Evolutionary conservation across 1,140 invertebrate genomes (phyloP).

Genomic region (Ostrea edulis): DNA sequence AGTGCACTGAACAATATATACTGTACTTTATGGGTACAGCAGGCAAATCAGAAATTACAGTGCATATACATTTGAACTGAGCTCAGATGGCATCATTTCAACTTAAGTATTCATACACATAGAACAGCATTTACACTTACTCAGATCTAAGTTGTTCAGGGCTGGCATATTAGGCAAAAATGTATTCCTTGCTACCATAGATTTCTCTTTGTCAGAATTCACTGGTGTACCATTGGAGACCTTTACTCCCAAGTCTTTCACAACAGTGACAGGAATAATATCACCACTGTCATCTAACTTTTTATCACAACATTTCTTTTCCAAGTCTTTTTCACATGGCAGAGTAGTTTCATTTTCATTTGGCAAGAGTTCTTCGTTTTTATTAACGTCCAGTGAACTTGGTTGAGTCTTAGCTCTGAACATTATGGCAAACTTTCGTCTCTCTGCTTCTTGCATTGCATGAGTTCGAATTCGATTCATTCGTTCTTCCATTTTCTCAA

Average conservation of each 20-base stretch:
- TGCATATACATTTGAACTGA: not conserved
- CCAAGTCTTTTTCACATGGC: slow-evolving; percentile 42
- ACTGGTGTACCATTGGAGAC: not conserved
- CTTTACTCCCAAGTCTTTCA: slow-evolving; percentile 41
- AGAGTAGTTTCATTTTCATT: slow-evolving; percentile 58
- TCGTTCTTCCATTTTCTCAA: slow-evolving; percentile 69
- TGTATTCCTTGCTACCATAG: slow-evolving; percentile 23
- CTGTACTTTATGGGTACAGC: not conserved
- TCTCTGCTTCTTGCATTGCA: slow-evolving; percentile 70
- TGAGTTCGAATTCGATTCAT: slow-evolving; percentile 66
- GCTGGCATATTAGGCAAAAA: slow-evolving; percentile 48
- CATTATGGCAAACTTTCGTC: slow-evolving; percentile 68
- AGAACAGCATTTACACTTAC: slow-evolving; percentile 45
- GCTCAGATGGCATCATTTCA: not conserved
- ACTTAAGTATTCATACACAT: not conserved
- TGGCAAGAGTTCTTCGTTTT: slow-evolving; percentile 60
- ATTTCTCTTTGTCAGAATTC: slow-evolving; percentile 27
- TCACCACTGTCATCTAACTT: slow-evolving; percentile 65
- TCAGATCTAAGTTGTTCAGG: slow-evolving; percentile 50
- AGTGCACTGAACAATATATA: not conserved
- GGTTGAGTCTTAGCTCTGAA: slow-evolving; percentile 61
- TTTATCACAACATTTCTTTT: slow-evolving; percentile 25
- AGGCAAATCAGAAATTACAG: not conserved
- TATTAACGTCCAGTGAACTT: slow-evolving; percentile 47
- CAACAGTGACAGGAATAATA: slow-evolving; percentile 66